Percentiles rank a stretch among this genome's conserved stretches.
Conservation (phyloP, 2,888 invertebrate species). For the Bembecia ichneumoniformis region DNA sequence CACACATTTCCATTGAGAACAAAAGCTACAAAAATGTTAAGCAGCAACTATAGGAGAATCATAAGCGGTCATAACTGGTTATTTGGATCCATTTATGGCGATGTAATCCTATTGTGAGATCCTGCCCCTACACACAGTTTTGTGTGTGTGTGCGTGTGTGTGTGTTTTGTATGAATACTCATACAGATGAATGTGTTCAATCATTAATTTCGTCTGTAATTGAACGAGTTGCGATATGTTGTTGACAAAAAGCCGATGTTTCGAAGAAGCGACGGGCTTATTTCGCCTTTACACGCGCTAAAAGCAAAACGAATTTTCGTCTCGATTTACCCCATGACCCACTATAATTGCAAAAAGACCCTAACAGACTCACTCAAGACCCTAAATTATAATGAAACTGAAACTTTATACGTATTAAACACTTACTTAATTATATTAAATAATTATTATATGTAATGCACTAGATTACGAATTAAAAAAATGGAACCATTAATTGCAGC, state of each 20-base stretch:
- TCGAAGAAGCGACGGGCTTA: slow-evolving; percentile 37
- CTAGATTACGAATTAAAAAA: no score
- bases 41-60: slow-evolving; percentile 46
- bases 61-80: slow-evolving; percentile 68
- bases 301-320: no score
- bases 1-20: slow-evolving; percentile 55
- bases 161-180: slow-evolving; percentile 23
- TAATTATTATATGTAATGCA: no score
- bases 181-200: slow-evolving; percentile 59
- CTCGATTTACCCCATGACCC: no score
- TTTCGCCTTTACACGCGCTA: no score
- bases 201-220: slow-evolving; percentile 68
- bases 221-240: slow-evolving; percentile 53
- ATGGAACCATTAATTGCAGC: no score
- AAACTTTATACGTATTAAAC: no score
- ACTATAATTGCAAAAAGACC: no score
- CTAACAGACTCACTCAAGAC: no score
- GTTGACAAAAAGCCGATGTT: slow-evolving; percentile 51
- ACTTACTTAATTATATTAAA: no score
- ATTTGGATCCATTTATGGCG: slow-evolving; percentile 54
- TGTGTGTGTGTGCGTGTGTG: slow-evolving; percentile 15
- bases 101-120: slow-evolving; percentile 64
- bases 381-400: no score
- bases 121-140: slow-evolving; percentile 18
- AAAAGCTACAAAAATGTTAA: slow-evolving; percentile 63